These are phyloP conservation scores for Callipepla squamata DNA, from an alignment of 2,113 vertebrate species.

Conservation along the genomic window DNA sequence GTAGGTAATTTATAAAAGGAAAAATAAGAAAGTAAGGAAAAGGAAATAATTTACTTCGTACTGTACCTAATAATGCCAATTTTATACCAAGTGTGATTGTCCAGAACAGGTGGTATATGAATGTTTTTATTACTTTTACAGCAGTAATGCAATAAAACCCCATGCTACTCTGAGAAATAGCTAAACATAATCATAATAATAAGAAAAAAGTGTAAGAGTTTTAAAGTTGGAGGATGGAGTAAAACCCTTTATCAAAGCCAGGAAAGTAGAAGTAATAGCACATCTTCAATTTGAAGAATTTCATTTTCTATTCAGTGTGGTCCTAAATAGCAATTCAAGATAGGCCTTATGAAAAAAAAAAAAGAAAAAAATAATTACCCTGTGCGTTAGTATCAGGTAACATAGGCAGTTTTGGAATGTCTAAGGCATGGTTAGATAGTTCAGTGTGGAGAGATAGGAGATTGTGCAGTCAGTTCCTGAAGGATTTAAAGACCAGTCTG, in stretches of 20 bases:
- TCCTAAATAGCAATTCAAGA: neutral
- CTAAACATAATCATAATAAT: slow-evolving; percentile 14
- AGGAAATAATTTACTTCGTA: slow-evolving; percentile 28
- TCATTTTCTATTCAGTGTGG: neutral
- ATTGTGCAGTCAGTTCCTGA: neutral
- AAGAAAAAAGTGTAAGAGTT: neutral
- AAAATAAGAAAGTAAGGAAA: slow-evolving; percentile 39
- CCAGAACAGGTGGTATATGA: neutral
- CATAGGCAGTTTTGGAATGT: accelerated
- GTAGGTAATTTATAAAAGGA: neutral
- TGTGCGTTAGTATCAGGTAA: accelerated
- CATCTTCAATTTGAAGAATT: neutral
- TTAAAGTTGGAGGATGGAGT: neutral
- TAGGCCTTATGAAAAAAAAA: neutral
- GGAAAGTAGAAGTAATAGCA: neutral
- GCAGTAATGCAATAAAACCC: neutral
- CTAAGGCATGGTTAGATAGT: accelerated
- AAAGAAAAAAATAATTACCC: neutral
- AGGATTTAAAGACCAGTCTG: neutral
- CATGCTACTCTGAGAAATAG: neutral
- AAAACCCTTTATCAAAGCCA: neutral
- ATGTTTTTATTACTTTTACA: neutral
- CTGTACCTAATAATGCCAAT: slow-evolving; percentile 17
- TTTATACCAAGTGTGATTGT: slow-evolving; percentile 26
- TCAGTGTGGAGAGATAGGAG: neutral